These are phyloP conservation scores for Muscicapa adusta DNA, from an alignment of 2,113 vertebrate species.

Conservation along the genomic window DNA sequence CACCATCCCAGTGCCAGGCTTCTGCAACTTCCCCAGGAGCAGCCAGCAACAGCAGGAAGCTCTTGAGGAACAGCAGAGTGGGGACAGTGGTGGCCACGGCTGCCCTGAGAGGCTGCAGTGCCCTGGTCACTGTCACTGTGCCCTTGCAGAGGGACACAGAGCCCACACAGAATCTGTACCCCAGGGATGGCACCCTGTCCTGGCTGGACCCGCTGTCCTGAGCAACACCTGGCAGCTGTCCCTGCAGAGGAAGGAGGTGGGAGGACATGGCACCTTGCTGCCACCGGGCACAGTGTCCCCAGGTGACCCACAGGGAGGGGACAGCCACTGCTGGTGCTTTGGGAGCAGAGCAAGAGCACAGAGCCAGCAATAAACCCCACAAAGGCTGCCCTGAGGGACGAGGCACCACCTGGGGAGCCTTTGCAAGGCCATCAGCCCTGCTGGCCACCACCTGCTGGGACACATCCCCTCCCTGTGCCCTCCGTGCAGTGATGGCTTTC, in stretches of 20 bases:
- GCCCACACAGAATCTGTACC: neutral
- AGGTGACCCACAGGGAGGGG: neutral
- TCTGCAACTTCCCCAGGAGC: fast-evolving
- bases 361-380: neutral
- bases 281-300: neutral
- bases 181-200: neutral
- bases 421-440: neutral
- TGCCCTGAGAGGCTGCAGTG: neutral
- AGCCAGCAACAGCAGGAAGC: fast-evolving
- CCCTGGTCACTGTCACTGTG: neutral
- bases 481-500: neutral
- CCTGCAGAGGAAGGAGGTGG: neutral
- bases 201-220: neutral
- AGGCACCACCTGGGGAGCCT: fast-evolving
- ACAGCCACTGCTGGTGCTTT: neutral
- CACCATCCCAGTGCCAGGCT: neutral
- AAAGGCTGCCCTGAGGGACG: neutral
- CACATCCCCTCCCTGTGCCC: neutral
- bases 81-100: neutral
- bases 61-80: neutral
- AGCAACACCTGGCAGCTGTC: neutral
- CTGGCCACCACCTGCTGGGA: neutral
- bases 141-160: neutral
- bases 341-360: fast-evolving
- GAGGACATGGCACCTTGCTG: neutral